Conservation (phyloP, 2,888 invertebrate species). For the Drosophila tanythrix region DNA sequence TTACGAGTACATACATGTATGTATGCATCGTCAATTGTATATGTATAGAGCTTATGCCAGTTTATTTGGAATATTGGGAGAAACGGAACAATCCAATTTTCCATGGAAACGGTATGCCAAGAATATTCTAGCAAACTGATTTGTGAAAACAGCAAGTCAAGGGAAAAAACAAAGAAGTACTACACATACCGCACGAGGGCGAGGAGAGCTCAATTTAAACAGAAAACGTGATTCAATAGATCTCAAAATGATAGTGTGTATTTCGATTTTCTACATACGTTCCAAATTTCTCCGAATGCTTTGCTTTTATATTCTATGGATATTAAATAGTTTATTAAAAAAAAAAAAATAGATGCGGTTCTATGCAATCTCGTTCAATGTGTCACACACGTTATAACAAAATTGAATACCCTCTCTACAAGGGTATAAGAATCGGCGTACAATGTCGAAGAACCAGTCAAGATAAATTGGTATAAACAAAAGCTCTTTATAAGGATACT, state of each 20-base stretch:
- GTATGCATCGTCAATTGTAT: neutral
- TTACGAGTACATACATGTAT: slow-evolving; percentile 3
- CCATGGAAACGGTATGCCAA: slow-evolving; percentile 34
- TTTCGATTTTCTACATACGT: neutral
- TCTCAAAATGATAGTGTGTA: slow-evolving; percentile 21
- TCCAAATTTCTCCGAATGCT: neutral
- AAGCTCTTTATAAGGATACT: neutral
- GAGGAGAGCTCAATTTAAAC: slow-evolving; percentile 9
- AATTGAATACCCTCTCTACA: neutral
- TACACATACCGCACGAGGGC: slow-evolving; percentile 1
- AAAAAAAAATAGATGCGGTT: neutral
- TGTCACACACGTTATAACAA: neutral
- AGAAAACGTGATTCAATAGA: slow-evolving; percentile 26
- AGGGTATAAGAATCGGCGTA: neutral
- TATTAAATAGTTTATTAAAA: neutral
- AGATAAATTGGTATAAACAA: neutral
- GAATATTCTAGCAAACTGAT: slow-evolving; percentile 53
- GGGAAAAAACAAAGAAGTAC: slow-evolving; percentile 15
- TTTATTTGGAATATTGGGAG: slow-evolving; percentile 36
- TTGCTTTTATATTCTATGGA: neutral
- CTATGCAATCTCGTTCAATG: neutral
- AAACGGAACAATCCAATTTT: slow-evolving; percentile 41
- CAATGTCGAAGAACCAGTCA: neutral
- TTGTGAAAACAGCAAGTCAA: slow-evolving; percentile 40
- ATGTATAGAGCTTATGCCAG: slow-evolving; percentile 2